These are phyloP conservation scores for Thomomys bottae DNA, from an alignment of 2,113 vertebrate species.

Conservation along the genomic window DNA sequence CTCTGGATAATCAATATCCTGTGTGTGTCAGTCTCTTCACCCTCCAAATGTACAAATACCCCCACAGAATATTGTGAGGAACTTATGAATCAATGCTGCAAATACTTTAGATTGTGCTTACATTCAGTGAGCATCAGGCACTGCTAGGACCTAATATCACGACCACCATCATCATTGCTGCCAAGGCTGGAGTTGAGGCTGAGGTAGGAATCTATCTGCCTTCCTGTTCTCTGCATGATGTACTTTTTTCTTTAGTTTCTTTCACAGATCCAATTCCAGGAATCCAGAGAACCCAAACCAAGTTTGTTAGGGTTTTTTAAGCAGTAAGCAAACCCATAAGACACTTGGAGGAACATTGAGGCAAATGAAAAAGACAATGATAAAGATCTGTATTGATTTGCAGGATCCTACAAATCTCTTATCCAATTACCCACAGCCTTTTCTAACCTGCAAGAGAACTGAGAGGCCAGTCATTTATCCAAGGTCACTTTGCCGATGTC, in stretches of 20 bases:
- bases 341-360: neutral
- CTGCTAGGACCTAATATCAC: neutral
- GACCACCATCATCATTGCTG: neutral
- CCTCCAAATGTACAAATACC: neutral
- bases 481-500: constrained; percentile 41
- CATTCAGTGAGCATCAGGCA: neutral
- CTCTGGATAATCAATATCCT: neutral
- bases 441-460: constrained; percentile 17
- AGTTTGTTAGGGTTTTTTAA: neutral
- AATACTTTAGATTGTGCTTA: neutral
- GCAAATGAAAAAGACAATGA: neutral
- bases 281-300: neutral
- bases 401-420: neutral
- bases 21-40: neutral
- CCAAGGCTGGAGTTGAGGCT: neutral
- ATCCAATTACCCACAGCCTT: neutral
- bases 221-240: neutral
- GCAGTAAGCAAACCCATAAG: neutral
- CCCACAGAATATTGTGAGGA: neutral
- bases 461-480: neutral
- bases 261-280: neutral
- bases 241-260: neutral
- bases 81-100: neutral
- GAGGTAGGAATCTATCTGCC: neutral
- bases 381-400: neutral